Evolutionary conservation across 2,888 invertebrate species (phyloP), one percentile per base, ranked within the genome.

Genomic region (Ashinkailepas kermadecensis): DNA sequence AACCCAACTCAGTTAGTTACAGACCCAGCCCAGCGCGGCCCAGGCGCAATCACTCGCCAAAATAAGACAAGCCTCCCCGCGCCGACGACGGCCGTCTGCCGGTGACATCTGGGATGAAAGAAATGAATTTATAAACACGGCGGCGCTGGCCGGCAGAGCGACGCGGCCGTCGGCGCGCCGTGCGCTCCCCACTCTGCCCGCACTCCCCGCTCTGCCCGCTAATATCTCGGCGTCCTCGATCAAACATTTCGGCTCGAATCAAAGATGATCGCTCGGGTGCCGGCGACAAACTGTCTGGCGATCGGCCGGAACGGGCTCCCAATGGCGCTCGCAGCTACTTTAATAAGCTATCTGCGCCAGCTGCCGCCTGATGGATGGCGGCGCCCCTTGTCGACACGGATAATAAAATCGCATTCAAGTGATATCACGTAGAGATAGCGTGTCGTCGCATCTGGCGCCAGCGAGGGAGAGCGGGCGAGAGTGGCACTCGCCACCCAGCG

Each of bases 321-420:
- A 56, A 74, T 54, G 21, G 56, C 67, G 23, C 25, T 21, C 54
- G 21, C 54, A 54, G 74, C 74, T 21, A 74, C 54, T 74, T 74
- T 74, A 74, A 74, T 74, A 74, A 74, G 74, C 74, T 74, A 74
- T 74, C 74, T 74, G 74, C 21, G 54, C 54, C 74, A 74, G 74
- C 74, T 74, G 74, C 8, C 21, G 74, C 21, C 21, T 74, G 74
- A 74, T 74, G 74, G 74, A 74, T 74, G 54, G 74, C 8, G 9
- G 74, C 54, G 54, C 74, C 70, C 21, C 74, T 54, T 74, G 74
- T 74, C 74, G 74, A 74, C 74, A 74, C 54, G 74, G 54, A 56
- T 74, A 54, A 54, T 56, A 74, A 54, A 74, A 56, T 21, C 15
- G 56, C 74, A 74, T 74, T 74, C 74, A 74, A 74, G 56, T 56